phyloP scores from a whole-genome alignment of 2,113 vertebrate species.

The Centropristis striata region DNA sequence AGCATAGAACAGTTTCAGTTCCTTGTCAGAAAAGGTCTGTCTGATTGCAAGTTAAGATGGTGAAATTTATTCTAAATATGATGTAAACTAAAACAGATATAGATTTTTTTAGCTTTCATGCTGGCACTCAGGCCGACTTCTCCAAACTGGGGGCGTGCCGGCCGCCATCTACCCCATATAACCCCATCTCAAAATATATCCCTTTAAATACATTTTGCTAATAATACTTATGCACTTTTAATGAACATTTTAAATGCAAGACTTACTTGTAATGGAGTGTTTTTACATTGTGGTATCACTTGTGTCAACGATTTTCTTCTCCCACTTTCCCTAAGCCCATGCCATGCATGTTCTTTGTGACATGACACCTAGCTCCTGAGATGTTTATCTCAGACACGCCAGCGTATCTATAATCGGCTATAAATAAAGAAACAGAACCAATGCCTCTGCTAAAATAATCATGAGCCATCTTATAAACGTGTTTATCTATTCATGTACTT shows the following conservation, averaged over 20 bases:
- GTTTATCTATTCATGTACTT: constrained; percentile 47
- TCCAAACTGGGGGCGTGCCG: too few relatives aligned
- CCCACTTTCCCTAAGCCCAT: background rate
- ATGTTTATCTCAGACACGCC: constrained; percentile 14
- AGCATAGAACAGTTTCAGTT: too few relatives aligned
- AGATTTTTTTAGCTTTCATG: too few relatives aligned
- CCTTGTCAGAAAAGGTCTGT: too few relatives aligned
- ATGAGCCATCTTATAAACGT: constrained; percentile 32
- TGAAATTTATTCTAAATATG: too few relatives aligned
- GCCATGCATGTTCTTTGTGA: background rate
- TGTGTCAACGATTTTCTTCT: background rate
- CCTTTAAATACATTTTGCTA: background rate
- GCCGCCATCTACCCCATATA: too few relatives aligned
- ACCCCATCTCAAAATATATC: too few relatives aligned
- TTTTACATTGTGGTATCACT: background rate
- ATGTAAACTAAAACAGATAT: too few relatives aligned
- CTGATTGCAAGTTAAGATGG: too few relatives aligned
- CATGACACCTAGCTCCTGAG: background rate
- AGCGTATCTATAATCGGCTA: constrained; percentile 15
- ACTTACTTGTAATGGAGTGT: background rate
- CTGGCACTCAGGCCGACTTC: too few relatives aligned
- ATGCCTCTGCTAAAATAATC: constrained; percentile 52
- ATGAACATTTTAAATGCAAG: background rate
- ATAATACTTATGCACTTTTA: background rate
- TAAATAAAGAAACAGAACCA: constrained; percentile 44